Conservation (phyloP, 2,797 vertebrate species). For the Anomalospiza imberbis region DNA sequence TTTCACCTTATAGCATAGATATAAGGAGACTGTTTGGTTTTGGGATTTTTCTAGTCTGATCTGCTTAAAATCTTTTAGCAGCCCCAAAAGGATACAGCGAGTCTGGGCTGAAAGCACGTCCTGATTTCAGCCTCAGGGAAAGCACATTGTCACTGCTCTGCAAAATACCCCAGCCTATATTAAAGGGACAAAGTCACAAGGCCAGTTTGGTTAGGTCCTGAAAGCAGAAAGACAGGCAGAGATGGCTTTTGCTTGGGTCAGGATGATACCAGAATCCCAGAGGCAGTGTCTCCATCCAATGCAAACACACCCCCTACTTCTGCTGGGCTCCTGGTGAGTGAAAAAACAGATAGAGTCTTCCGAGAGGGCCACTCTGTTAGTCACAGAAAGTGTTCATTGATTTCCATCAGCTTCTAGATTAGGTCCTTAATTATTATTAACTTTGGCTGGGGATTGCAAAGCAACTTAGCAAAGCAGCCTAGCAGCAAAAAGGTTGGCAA, state of each 20-base stretch:
- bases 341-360: not conserved
- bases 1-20: not conserved
- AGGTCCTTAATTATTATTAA: not conserved
- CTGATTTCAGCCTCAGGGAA: not conserved
- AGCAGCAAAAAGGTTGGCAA: not conserved
- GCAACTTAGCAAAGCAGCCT: not conserved
- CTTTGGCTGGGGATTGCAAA: not conserved
- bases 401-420: not conserved
- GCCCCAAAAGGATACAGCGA: not conserved
- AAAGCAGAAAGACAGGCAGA: not conserved
- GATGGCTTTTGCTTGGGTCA: not conserved
- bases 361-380: not conserved
- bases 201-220: not conserved
- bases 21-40: rapidly evolving
- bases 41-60: not conserved
- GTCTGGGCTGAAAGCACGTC: not conserved
- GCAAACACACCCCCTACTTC: not conserved
- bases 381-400: not conserved
- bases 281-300: not conserved
- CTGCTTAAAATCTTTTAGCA: not conserved
- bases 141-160: rapidly evolving
- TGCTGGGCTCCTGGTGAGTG: not conserved
- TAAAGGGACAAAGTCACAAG: not conserved
- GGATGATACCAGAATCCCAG: not conserved
- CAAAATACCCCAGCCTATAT: not conserved